A percentile compares a stretch with the other conserved stretches of the same genome.
These are phyloP conservation scores for Myotis davidii DNA, from an alignment of 2,113 vertebrate species.

Conservation along the genomic window DNA sequence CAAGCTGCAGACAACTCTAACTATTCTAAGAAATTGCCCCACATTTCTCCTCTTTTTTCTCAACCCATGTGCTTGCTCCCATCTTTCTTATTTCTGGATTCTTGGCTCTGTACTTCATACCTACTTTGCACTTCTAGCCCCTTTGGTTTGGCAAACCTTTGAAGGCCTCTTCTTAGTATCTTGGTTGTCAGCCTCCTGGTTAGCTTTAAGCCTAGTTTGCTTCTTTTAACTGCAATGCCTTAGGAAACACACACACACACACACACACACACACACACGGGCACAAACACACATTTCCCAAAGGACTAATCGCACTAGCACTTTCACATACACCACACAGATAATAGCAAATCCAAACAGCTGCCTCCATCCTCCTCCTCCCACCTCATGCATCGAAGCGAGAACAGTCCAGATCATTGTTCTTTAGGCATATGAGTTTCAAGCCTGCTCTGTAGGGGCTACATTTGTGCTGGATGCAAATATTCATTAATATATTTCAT, in stretches of 20 bases:
- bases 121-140: neutral
- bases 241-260: neutral
- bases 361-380: neutral
- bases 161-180: neutral
- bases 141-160: slow-evolving; percentile 11
- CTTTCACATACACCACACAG: neutral
- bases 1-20: neutral
- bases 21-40: neutral
- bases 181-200: neutral
- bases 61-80: neutral
- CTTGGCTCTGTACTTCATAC: neutral
- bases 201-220: slow-evolving; percentile 3
- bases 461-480: slow-evolving; percentile 65
- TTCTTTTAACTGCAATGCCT: neutral
- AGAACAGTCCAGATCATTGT: slow-evolving; percentile 61
- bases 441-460: slow-evolving; percentile 53
- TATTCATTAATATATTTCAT: slow-evolving; percentile 73
- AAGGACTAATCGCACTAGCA: neutral
- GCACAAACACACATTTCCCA: neutral
- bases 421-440: slow-evolving; percentile 50
- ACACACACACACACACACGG: neutral
- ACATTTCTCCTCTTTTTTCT: neutral
- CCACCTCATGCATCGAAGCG: neutral
- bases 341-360: slow-evolving; percentile 30
- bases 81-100: neutral